A percentile compares a stretch with the other conserved stretches of the same genome.
Conservation (phyloP, 2,888 invertebrate species). For the Dermolepida albohirtum region DNA sequence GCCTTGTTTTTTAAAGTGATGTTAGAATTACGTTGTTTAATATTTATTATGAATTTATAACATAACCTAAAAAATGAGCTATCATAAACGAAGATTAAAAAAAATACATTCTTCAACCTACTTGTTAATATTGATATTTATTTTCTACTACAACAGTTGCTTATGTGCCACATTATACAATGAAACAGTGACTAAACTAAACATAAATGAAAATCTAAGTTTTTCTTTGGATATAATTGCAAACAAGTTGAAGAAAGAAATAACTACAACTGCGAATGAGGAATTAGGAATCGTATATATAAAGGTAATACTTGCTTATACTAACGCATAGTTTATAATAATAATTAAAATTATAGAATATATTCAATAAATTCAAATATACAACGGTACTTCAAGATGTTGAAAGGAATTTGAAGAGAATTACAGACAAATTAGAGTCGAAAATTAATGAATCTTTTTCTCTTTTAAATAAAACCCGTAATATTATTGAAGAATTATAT, state of each 20-base stretch:
- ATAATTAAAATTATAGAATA: constrained; percentile 53
- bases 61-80: constrained; percentile 43
- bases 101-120: constrained; percentile 37
- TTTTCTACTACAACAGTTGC: constrained; percentile 29
- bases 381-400: constrained; percentile 54
- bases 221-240: constrained; percentile 52
- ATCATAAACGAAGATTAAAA: constrained; percentile 39
- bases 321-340: not conserved
- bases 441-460: constrained; percentile 59
- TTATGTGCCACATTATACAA: constrained; percentile 43
- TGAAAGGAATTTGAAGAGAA: constrained; percentile 56
- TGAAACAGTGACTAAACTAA: constrained; percentile 47
- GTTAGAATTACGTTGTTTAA: not conserved
- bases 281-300: constrained; percentile 60
- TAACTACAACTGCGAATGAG: constrained; percentile 58
- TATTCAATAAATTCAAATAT: constrained; percentile 60
- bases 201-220: constrained; percentile 49
- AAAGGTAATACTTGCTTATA: constrained; percentile 53
- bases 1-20: not conserved
- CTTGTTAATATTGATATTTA: constrained; percentile 35
- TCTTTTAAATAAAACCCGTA: constrained; percentile 57
- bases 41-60: constrained; percentile 25
- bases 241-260: constrained; percentile 54
- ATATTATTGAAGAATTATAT: constrained; percentile 54
- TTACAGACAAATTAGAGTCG: constrained; percentile 57